A percentile compares a stretch with the other conserved stretches of the same genome.
phyloP scores from a whole-genome alignment of 37 sponge, comb jelly and placozoan species.

The Ianthella basta region DNA sequence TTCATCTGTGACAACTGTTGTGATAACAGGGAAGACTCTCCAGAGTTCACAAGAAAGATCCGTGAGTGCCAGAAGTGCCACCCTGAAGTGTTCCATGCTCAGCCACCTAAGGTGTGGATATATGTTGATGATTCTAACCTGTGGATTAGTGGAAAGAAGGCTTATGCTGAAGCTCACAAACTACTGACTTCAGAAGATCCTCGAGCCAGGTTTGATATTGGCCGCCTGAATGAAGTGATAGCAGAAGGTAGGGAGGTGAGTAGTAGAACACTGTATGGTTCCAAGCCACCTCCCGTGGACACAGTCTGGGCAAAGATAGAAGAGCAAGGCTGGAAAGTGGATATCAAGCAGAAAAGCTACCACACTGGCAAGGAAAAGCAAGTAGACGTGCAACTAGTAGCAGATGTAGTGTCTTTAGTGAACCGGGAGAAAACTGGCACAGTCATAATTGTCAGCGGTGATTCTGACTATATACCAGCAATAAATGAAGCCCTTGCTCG shows the following conservation, averaged over 20 bases:
- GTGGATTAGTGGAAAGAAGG: slow-evolving; percentile 37
- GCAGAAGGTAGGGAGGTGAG: slow-evolving; percentile 18
- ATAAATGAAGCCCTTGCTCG: slow-evolving; percentile 30
- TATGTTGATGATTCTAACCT: slow-evolving; percentile 44
- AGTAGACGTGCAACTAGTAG: slow-evolving; percentile 36
- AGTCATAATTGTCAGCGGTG: slow-evolving; percentile 42
- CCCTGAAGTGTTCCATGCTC: too few species aligned
- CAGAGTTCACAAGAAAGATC: too few species aligned
- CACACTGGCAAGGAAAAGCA: slow-evolving; percentile 42
- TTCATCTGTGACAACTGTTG: too few species aligned
- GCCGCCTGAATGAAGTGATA: slow-evolving; percentile 22
- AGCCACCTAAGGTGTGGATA: slow-evolving; percentile 22
- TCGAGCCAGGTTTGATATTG: slow-evolving; percentile 44
- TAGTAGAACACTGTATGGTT: slow-evolving; percentile 38
- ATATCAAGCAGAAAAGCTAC: slow-evolving; percentile 2
- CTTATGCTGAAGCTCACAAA: neutral
- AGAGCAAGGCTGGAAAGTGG: slow-evolving; percentile 30
- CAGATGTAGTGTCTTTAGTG: slow-evolving; percentile 18
- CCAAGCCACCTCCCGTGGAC: slow-evolving; percentile 45
- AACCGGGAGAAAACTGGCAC: slow-evolving; percentile 14
- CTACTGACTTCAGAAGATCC: slow-evolving; percentile 19
- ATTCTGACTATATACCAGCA: slow-evolving; percentile 36
- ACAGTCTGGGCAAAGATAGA: slow-evolving; percentile 37
- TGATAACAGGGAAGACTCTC: too few species aligned
- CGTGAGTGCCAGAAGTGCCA: too few species aligned